Evolutionary conservation across 2,797 vertebrate species (phyloP).

Genomic region (Etheostoma perlongum): DNA sequence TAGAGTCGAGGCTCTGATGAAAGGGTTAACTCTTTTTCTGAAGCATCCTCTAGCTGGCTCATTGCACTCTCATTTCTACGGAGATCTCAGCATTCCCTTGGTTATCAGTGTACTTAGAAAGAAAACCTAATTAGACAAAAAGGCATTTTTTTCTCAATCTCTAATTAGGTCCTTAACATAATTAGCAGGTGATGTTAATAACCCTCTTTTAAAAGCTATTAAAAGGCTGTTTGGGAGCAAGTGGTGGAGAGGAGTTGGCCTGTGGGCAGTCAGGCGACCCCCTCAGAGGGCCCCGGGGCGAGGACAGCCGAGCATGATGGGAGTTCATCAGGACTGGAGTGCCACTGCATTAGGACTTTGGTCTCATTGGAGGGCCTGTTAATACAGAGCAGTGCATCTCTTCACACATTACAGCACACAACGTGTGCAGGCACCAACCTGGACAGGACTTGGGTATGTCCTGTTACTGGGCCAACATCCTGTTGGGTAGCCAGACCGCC

Average conservation of each 20-base stretch:
- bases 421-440: not conserved
- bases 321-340: slow-evolving; percentile 82
- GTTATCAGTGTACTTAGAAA: slow-evolving; percentile 89
- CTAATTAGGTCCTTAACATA: slow-evolving; percentile 99
- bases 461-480: not conserved
- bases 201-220: slow-evolving; percentile 94
- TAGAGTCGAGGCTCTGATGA: slow-evolving; percentile 85
- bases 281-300: slow-evolving; percentile 66
- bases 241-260: slow-evolving; percentile 82
- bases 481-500: not conserved
- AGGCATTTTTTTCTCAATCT: slow-evolving; percentile 82
- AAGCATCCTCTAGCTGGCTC: slow-evolving; percentile 87
- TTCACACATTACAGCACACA: slow-evolving; percentile 32
- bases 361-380: slow-evolving; percentile 71
- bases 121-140: slow-evolving; percentile 90
- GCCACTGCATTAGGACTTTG: slow-evolving; percentile 75
- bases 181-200: slow-evolving; percentile 99
- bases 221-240: slow-evolving; percentile 88
- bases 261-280: slow-evolving; percentile 74
- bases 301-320: slow-evolving; percentile 75
- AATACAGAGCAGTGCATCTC: slow-evolving; percentile 38
- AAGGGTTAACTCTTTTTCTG: slow-evolving; percentile 87
- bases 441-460: not conserved
- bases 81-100: slow-evolving; percentile 88
- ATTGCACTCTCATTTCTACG: slow-evolving; percentile 88